phyloP scores from a whole-genome alignment of 2,888 invertebrate genomes.

The Tipula vernalis region DNA sequence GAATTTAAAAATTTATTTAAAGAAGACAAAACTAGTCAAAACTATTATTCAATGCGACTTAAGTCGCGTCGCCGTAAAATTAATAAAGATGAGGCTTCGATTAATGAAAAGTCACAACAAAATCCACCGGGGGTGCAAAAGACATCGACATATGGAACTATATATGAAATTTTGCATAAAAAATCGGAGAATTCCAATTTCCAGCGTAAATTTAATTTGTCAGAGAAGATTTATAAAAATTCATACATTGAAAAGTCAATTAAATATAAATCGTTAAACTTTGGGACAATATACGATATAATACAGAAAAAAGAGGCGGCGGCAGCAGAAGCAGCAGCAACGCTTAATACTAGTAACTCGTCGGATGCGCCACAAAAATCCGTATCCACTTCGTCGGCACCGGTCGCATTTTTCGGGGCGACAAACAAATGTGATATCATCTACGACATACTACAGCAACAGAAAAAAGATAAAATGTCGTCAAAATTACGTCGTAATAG shows the following conservation, averaged over 20 bases:
- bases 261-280: constrained; percentile 19
- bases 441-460: constrained; percentile 32
- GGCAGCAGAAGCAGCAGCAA: constrained; percentile 7
- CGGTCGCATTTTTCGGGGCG: neutral
- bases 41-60: constrained; percentile 7
- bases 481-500: neutral
- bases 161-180: constrained; percentile 35
- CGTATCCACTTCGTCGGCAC: constrained; percentile 8
- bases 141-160: constrained; percentile 27
- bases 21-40: constrained; percentile 24
- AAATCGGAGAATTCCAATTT: constrained; percentile 28
- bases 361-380: constrained; percentile 11
- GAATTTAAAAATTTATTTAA: constrained; percentile 34
- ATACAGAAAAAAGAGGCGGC: constrained; percentile 26
- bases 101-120: constrained; percentile 36
- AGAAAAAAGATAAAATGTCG: constrained; percentile 12
- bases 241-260: constrained; percentile 13
- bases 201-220: constrained; percentile 31
- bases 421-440: constrained; percentile 31
- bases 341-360: constrained; percentile 11
- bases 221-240: constrained; percentile 24
- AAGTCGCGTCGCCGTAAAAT: neutral
- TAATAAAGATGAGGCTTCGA: constrained; percentile 21
- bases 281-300: constrained; percentile 34
- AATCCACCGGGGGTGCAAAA: constrained; percentile 14